Percentiles rank a stretch among this genome's conserved stretches.
Conservation (phyloP, 2,113 vertebrate genomes). For the Passer domesticus region DNA sequence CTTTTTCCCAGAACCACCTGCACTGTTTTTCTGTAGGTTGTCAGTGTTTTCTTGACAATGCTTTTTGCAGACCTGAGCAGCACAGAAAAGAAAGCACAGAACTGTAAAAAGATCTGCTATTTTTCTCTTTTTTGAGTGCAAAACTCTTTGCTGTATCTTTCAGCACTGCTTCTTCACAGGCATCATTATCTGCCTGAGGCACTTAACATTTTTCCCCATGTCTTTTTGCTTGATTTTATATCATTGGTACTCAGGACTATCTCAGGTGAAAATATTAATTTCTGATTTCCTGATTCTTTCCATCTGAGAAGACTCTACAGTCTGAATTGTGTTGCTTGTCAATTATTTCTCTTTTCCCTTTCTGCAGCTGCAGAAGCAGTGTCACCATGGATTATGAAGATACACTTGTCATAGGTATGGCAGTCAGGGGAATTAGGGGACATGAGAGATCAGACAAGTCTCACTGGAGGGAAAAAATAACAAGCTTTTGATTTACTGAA, state of each 20-base stretch:
- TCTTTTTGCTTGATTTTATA: background rate
- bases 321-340: background rate
- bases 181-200: background rate
- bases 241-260: background rate
- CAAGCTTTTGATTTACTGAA: background rate
- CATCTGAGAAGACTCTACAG: background rate
- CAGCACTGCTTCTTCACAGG: background rate
- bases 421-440: background rate
- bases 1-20: background rate
- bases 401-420: background rate
- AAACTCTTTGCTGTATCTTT: background rate
- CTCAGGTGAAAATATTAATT: background rate
- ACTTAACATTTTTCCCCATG: background rate
- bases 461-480: background rate
- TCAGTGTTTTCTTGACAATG: background rate
- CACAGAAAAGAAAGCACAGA: background rate
- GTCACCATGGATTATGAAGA: background rate
- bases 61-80: background rate
- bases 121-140: background rate
- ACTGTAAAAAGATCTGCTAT: background rate
- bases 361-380: background rate
- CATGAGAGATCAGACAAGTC: background rate
- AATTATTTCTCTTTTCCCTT: background rate
- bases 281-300: background rate
- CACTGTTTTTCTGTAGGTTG: background rate